These are phyloP conservation scores for Lathamus discolor DNA, from an alignment of 2,113 vertebrate species.

Conservation along the genomic window DNA sequence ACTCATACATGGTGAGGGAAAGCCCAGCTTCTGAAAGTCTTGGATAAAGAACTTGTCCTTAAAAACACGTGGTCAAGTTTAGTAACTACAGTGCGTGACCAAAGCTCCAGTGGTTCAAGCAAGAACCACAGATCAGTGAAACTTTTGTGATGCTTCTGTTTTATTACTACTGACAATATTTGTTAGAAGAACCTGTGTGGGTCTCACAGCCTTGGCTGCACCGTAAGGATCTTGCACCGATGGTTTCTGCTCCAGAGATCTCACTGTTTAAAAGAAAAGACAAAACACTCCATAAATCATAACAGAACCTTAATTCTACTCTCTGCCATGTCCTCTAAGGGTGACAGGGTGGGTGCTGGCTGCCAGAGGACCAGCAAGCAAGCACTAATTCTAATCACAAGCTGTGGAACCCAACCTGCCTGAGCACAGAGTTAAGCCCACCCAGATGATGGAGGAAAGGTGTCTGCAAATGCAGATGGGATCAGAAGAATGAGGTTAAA, in stretches of 20 bases:
- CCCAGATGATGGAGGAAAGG: fast-evolving
- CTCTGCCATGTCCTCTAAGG: neutral
- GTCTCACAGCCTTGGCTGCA: neutral
- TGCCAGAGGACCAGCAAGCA: neutral
- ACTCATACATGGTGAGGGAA: neutral
- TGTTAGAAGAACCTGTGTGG: neutral
- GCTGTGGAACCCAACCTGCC: neutral
- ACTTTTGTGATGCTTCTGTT: neutral
- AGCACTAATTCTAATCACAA: neutral
- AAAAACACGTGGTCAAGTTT: neutral
- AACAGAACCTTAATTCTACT: neutral
- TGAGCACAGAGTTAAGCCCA: neutral
- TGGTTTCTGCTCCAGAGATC: neutral
- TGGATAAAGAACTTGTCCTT: neutral
- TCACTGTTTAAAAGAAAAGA: neutral
- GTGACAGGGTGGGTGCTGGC: fast-evolving
- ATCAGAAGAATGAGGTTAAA: neutral
- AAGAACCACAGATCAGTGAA: neutral
- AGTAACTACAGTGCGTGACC: neutral
- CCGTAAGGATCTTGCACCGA: neutral
- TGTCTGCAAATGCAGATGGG: neutral
- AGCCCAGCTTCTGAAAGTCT: neutral
- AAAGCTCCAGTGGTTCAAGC: neutral
- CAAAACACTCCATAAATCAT: neutral
- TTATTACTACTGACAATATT: neutral